Evolutionary conservation across 2,888 invertebrate genomes (phyloP), one percentile per base, ranked within the genome.

Genomic region (Phlogophora meticulosa): DNA sequence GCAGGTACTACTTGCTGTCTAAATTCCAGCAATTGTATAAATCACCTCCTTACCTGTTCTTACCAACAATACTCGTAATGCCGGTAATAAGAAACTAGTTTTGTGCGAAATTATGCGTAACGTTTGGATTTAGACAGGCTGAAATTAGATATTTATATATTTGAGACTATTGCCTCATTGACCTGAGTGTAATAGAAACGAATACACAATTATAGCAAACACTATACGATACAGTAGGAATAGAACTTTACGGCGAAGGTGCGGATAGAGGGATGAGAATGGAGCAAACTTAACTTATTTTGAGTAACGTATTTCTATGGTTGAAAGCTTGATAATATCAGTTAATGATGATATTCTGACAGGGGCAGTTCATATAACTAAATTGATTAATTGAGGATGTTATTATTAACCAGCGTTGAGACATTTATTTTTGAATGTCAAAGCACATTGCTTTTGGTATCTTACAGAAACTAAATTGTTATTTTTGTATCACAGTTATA

Each of bases 11-110:
- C 69, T 82, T 70, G 64, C 46, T 62, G 46, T 45, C 62, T 17
- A 61, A 83, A 80, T 80, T 72, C 83, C 73, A 63, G 57, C 20
- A 42, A 52, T 65, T 57, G 59, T 62, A 67, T 80, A 82, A 80
- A 80, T 80, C 71, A 80, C 43, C 43, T 52, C 40, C 32, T 53
- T 72, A 80, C 83, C 63, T 72, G 80, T 72, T 82, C 49, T 40
- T 64, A 49, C 48, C 53, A 75, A 79, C 53, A 61, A 55, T 69
- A 60, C 42, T 28, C 24, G 59, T 80, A 80, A 36, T 57, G 66
- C 20, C 20, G 20, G 67, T 73, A 73, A 73, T 73, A 46, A 57
- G 42, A 55, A 80, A 76, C 75, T 43, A 32, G 75, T 70, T 70
- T 68, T 80, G 43, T 42, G 51, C 34, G 36, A 57, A 74, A 69